phyloP scores from a whole-genome alignment of 2,797 vertebrate genomes.

The Thunnus albacares region DNA sequence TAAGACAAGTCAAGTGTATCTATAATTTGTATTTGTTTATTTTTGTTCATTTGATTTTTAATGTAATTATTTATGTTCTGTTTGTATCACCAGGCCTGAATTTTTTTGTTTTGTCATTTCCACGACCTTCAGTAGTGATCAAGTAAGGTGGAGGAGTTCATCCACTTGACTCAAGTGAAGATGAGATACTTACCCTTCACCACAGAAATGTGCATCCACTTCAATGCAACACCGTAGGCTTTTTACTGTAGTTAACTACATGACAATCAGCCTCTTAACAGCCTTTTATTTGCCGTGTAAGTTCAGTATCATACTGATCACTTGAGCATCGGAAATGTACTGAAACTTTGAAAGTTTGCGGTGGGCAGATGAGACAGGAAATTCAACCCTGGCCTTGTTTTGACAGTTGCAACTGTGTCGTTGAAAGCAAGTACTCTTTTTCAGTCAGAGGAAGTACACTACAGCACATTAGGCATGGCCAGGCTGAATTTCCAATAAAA shows the following conservation, averaged over 20 bases:
- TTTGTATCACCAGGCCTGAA: not conserved
- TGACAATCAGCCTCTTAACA: conserved; percentile 20
- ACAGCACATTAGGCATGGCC: conserved; percentile 1
- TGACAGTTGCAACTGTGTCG: conserved; percentile 75
- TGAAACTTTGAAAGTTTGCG: conserved; percentile 63
- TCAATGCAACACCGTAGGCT: conserved; percentile 19
- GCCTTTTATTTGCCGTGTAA: not conserved
- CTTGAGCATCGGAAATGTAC: conserved; percentile 30
- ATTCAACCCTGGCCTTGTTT: conserved; percentile 67
- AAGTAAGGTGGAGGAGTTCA: too few species aligned
- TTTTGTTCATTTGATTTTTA: not conserved
- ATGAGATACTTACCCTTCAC: conserved; percentile 18
- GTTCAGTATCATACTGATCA: not conserved
- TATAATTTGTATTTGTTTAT: not conserved
- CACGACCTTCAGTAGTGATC: not conserved
- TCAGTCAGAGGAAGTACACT: conserved; percentile 59
- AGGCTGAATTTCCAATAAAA: conserved; percentile 16
- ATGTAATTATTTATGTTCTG: not conserved
- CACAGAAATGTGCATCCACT: conserved; percentile 49
- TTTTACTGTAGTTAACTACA: conserved; percentile 17
- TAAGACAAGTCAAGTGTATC: too few species aligned
- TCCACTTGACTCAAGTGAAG: not conserved
- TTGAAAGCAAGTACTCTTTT: conserved; percentile 37
- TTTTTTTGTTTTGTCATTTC: conserved; percentile 16
- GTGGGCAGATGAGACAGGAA: conserved; percentile 70